These are phyloP conservation scores for Borostomias antarcticus DNA, from an alignment of 2,797 vertebrate species.

Conservation along the genomic window DNA sequence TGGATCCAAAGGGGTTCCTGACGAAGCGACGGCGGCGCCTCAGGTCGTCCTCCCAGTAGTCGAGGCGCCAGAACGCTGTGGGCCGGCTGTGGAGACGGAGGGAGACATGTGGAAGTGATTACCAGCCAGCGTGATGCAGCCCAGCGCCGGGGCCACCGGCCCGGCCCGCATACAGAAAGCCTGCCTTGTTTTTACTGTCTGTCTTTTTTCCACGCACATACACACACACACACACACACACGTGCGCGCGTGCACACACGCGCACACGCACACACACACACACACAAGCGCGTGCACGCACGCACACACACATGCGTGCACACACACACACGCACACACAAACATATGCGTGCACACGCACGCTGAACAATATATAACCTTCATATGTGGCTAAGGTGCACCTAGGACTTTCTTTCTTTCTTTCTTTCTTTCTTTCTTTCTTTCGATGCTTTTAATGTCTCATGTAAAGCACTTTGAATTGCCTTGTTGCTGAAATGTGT, in stretches of 20 bases:
- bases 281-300: conserved; percentile 56
- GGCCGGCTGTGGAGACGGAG: conserved; percentile 93
- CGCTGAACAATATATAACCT: conserved; percentile 86
- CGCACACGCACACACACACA: conserved; percentile 79
- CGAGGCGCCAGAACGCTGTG: conserved; percentile 99
- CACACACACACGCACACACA: conserved; percentile 11
- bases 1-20: conserved; percentile 95
- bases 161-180: conserved; percentile 82
- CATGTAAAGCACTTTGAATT: too few relatives aligned
- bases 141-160: conserved; percentile 70
- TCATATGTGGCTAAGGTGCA: conserved; percentile 77
- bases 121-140: conserved; percentile 93
- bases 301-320: conserved; percentile 71
- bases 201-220: conserved; percentile 33
- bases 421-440: not conserved
- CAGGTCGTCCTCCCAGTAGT: conserved; percentile 99
- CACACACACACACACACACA: too few relatives aligned
- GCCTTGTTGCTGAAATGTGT: too few relatives aligned
- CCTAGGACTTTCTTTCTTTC: conserved; percentile 69
- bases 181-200: conserved; percentile 84
- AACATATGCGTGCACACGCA: not conserved
- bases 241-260: conserved; percentile 44
- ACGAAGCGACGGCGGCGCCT: conserved; percentile 97
- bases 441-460: too few relatives aligned
- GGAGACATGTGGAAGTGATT: conserved; percentile 98